Evolutionary conservation across 2,888 invertebrate species (phyloP), one percentile per base, ranked within the genome.

Genomic region (Bhutanitis thaidina): DNA sequence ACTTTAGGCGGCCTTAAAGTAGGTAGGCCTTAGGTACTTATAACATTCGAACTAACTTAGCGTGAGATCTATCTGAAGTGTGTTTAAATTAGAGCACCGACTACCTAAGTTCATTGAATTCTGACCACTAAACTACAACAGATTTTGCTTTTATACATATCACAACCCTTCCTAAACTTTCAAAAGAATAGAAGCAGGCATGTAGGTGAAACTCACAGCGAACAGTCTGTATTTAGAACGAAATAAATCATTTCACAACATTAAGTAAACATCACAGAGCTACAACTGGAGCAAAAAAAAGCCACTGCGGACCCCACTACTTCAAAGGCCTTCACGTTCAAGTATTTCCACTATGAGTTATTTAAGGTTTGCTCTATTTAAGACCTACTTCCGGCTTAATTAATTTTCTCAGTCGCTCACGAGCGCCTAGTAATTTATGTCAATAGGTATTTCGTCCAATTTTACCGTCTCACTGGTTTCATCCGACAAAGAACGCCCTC

Each of bases 361-460:
- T 52, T 46, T 47, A 52, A 52, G 43, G 40, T 52, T 52, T 47
- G 43, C 46, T 43, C 32, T 43, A 52, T 52, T 47, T 43, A 52
- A 52, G 27, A 47, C 41, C 32, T 25, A 34, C 34, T 46, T 29
- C 52, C 27, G 40, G 37, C 43, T 52, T 47, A 52, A 52, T 52
- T 52, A 52, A 52, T 52, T 52, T 52, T 43, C 52, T 47, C 37
- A 49, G 25, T 30, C 29, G 43, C 16, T 43, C 49, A 43, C 30
- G 20, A 15, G 15, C 34, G 43, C 38, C 49, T 37, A 25, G 43
- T 34, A 43, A 20, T 38, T 43, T 14, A 47, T 39, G 30, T 38
- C 39, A 47, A 49, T 43, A 25, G 27, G 34, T 20, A 14, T 25
- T 38, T 35, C 14, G 39, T 39, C 20, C 25, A 15, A 12, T 16